Evolutionary conservation across 2,113 vertebrate genomes (phyloP).

Genomic region (Spea multiplicata): DNA sequence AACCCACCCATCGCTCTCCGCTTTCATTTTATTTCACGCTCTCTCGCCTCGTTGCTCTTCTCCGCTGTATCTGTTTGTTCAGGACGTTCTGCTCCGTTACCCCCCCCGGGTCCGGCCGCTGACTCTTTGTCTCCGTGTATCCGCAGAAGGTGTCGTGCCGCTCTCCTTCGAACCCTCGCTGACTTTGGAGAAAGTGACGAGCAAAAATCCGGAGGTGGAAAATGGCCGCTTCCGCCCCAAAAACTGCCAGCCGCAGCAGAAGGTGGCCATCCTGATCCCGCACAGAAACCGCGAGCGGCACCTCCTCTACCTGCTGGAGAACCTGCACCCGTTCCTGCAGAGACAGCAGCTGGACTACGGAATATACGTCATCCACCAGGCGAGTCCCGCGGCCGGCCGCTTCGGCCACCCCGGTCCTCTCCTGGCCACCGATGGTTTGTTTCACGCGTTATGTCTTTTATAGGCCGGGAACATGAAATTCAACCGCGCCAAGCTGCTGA

Average conservation of each 20-base stretch:
- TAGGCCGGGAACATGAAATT: constrained; percentile 85
- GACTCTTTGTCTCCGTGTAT: no score
- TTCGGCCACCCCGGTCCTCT: no score
- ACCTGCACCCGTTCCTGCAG: constrained; percentile 92
- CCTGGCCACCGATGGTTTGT: no score
- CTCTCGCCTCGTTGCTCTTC: no score
- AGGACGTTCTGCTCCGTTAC: no score
- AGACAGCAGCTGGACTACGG: constrained; percentile 90
- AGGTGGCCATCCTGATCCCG: constrained; percentile 87
- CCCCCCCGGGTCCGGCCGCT: no score
- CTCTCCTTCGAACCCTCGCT: constrained; percentile 77
- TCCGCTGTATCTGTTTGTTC: no score
- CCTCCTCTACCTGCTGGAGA: constrained; percentile 83
- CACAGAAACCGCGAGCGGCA: constrained; percentile 86
- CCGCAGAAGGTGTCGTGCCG: constrained; percentile 72
- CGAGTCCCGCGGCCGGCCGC: constrained; percentile 48
- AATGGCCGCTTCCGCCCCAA: constrained; percentile 73
- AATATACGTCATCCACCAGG: constrained; percentile 94
- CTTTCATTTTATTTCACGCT: no score
- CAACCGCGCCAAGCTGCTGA: constrained; percentile 93
- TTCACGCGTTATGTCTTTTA: neutral
- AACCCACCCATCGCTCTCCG: no score
- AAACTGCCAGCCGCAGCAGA: constrained; percentile 76
- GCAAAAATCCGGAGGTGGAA: constrained; percentile 70
- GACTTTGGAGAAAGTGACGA: constrained; percentile 73